Percentiles rank a stretch among this genome's conserved stretches.
phyloP scores from a whole-genome alignment of 2,797 vertebrate genomes.

The Sylvilagus floridanus region DNA sequence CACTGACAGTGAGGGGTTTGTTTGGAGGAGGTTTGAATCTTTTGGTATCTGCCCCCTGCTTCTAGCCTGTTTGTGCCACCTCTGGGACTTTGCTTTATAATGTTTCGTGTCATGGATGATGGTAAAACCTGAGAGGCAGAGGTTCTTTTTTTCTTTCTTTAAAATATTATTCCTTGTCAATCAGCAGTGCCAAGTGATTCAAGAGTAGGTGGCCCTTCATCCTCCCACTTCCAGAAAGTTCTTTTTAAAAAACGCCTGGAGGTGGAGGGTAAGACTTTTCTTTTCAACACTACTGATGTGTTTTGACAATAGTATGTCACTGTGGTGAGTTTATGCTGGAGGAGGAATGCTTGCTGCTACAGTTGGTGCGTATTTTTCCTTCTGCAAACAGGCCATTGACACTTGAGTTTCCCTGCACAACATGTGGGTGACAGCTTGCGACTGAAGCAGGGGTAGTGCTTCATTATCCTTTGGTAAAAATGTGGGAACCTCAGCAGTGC shows the following conservation, averaged over 20 bases:
- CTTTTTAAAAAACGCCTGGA: conserved; percentile 66
- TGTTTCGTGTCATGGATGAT: conserved; percentile 19
- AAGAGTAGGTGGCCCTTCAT: conserved; percentile 76
- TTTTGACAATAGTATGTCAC: conserved; percentile 73
- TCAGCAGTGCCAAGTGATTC: conserved; percentile 70
- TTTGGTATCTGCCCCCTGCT: neutral
- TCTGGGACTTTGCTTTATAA: conserved; percentile 45
- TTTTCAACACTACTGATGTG: conserved; percentile 71
- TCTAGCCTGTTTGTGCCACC: neutral
- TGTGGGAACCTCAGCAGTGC: neutral
- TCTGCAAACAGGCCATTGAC: neutral
- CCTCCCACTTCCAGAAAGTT: conserved; percentile 81
- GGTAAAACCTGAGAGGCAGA: conserved; percentile 11
- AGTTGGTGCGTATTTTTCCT: conserved; percentile 40
- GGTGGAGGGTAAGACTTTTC: conserved; percentile 68
- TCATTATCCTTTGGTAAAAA: neutral
- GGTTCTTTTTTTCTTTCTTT: neutral
- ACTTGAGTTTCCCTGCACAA: neutral
- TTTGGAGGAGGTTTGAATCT: neutral
- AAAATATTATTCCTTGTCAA: conserved; percentile 48
- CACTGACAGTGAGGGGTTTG: neutral
- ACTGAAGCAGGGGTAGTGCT: neutral
- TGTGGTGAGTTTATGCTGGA: conserved; percentile 50
- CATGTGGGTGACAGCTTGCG: neutral
- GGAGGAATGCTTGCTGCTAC: conserved; percentile 54